Conservation (phyloP, 2,113 vertebrate species). For the Aptenodytes patagonicus region DNA sequence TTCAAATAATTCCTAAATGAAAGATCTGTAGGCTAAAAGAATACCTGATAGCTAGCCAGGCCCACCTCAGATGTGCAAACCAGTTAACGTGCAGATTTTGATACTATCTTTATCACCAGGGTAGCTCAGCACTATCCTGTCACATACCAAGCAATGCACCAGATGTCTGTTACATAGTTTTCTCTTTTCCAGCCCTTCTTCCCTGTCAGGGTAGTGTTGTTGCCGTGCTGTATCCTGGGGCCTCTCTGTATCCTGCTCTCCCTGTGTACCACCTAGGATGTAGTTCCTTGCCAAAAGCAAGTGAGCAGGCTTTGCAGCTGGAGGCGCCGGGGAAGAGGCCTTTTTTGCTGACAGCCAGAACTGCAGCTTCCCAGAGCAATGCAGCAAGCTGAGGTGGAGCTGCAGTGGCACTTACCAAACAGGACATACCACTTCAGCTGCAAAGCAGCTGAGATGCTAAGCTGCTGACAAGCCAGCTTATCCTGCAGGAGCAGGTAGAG, state of each 20-base stretch:
- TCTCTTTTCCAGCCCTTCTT: neutral
- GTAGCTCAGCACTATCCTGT: neutral
- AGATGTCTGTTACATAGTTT: neutral
- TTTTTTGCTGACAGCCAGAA: neutral
- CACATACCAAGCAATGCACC: rapidly evolving
- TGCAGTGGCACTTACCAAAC: neutral
- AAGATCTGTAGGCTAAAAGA: neutral
- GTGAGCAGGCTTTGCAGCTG: neutral
- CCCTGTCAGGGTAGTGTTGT: neutral
- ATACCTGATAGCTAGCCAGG: neutral
- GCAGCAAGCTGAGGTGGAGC: neutral
- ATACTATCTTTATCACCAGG: neutral
- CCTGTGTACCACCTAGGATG: neutral
- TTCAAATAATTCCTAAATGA: neutral
- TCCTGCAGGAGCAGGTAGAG: neutral
- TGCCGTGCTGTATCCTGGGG: neutral
- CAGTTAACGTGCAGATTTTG: neutral
- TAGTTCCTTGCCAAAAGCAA: neutral
- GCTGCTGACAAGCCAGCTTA: neutral
- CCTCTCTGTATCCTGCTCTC: too few relatives aligned
- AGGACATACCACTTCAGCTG: neutral
- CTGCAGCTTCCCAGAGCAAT: neutral
- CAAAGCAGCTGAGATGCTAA: neutral
- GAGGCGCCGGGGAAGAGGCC: neutral
- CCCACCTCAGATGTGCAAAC: neutral